Evolutionary conservation across 2,113 vertebrate genomes (phyloP).

Genomic region (Arenaria interpres): DNA sequence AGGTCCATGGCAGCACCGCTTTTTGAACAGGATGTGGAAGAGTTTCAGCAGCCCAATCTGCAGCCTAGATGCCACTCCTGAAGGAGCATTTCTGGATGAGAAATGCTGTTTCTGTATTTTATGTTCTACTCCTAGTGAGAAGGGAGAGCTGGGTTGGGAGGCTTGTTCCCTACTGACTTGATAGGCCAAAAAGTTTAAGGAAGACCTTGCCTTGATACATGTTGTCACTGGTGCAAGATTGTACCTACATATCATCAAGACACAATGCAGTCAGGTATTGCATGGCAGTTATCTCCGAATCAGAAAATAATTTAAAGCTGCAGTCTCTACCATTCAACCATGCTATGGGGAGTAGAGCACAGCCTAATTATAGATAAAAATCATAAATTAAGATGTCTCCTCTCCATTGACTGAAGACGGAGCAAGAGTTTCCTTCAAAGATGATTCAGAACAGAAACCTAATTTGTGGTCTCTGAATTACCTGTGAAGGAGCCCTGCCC

Average conservation of each 20-base stretch:
- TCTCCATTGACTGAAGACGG: background rate
- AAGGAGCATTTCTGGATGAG: background rate
- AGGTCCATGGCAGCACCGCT: accelerated
- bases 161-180: background rate
- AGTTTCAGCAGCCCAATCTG: background rate
- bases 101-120: background rate
- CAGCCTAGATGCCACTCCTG: background rate
- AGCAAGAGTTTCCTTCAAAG: background rate
- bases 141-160: background rate
- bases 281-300: background rate
- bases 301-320: background rate
- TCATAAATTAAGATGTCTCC: background rate
- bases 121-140: accelerated
- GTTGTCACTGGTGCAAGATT: background rate
- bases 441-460: background rate
- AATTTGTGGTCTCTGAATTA: background rate
- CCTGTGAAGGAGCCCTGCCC: background rate
- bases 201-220: background rate
- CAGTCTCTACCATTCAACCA: background rate
- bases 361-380: background rate
- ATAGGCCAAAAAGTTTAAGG: background rate
- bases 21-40: background rate
- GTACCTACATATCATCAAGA: accelerated
- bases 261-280: accelerated
- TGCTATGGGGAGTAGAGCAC: background rate